A percentile compares a stretch with the other conserved stretches of the same genome.
phyloP scores from a whole-genome alignment of 2,888 invertebrate species.

The Epistrophe grossulariae region DNA sequence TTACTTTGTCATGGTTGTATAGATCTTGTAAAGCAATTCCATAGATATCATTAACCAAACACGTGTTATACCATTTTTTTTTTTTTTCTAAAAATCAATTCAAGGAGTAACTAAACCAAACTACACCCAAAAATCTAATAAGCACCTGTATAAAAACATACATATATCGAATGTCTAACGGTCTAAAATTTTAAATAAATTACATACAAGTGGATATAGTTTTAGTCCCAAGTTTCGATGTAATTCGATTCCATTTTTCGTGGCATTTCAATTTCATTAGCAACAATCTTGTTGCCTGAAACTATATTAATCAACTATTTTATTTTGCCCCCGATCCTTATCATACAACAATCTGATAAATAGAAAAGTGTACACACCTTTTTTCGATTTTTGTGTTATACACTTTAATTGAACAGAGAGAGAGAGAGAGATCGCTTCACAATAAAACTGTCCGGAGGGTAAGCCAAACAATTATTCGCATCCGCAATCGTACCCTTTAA shows the following conservation, averaged over 20 bases:
- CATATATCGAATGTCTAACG: not conserved
- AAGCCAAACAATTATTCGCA: conserved; percentile 12
- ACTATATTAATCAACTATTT: conserved; percentile 45
- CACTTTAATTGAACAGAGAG: conserved; percentile 66
- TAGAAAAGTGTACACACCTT: conserved; percentile 37
- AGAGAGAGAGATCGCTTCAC: not conserved
- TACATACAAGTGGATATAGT: conserved; percentile 41
- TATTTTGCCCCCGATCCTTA: conserved; percentile 52
- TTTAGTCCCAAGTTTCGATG: conserved; percentile 36
- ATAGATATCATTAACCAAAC: not conserved
- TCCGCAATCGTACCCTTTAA: conserved; percentile 54
- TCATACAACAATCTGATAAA: conserved; percentile 47
- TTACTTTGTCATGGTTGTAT: not conserved
- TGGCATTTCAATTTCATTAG: conserved; percentile 65
- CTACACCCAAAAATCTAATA: not conserved
- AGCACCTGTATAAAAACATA: not conserved
- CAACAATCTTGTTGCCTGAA: conserved; percentile 45
- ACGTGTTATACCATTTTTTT: not conserved
- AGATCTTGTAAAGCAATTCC: not conserved
- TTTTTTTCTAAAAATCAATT: not conserved
- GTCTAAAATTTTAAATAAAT: conserved; percentile 34
- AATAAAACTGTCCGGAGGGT: conserved; percentile 35
- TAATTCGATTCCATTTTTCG: conserved; percentile 43
- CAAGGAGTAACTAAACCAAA: not conserved
- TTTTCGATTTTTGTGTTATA: conserved; percentile 35